Evolutionary conservation across 2,797 vertebrate species (phyloP).

Genomic region (Oryzias sinensis): DNA sequence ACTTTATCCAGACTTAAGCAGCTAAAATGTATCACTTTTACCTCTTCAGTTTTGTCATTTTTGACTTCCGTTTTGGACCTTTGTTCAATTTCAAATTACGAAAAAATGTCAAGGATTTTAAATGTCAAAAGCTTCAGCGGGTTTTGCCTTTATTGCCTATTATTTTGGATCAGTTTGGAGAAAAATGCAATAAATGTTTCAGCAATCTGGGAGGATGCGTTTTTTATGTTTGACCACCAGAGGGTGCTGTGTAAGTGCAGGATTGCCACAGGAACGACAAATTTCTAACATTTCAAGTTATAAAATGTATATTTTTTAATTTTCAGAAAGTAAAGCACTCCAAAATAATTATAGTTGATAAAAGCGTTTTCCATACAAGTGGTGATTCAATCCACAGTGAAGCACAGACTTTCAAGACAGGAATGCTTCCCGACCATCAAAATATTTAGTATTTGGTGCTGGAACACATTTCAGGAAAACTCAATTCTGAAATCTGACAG

Average conservation of each 20-base stretch:
- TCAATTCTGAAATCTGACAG: slow-evolving; percentile 14
- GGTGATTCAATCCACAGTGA: slow-evolving; percentile 51
- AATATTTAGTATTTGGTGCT: slow-evolving; percentile 34
- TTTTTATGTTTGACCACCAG: slow-evolving; percentile 26
- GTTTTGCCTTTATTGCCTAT: slow-evolving; percentile 62
- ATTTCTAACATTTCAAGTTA: slow-evolving; percentile 67
- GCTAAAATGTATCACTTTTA: no score
- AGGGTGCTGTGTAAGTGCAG: slow-evolving; percentile 5
- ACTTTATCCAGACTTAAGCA: no score
- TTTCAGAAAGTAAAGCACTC: slow-evolving; percentile 81
- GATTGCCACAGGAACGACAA: background rate
- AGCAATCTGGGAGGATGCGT: slow-evolving; percentile 10
- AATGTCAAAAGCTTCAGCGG: no score
- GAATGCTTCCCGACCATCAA: slow-evolving; percentile 58
- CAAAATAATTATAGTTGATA: slow-evolving; percentile 73
- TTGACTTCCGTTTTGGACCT: no score
- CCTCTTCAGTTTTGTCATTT: no score
- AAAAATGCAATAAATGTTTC: slow-evolving; percentile 80
- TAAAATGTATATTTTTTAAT: slow-evolving; percentile 79
- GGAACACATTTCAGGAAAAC: slow-evolving; percentile 14
- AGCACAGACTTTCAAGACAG: slow-evolving; percentile 47
- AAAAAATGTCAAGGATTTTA: no score
- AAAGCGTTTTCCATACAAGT: slow-evolving; percentile 56
- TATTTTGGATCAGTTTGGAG: slow-evolving; percentile 75
- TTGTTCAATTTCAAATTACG: no score